Conservation (phyloP, 2,113 vertebrate species). For the Verasper variegatus region DNA sequence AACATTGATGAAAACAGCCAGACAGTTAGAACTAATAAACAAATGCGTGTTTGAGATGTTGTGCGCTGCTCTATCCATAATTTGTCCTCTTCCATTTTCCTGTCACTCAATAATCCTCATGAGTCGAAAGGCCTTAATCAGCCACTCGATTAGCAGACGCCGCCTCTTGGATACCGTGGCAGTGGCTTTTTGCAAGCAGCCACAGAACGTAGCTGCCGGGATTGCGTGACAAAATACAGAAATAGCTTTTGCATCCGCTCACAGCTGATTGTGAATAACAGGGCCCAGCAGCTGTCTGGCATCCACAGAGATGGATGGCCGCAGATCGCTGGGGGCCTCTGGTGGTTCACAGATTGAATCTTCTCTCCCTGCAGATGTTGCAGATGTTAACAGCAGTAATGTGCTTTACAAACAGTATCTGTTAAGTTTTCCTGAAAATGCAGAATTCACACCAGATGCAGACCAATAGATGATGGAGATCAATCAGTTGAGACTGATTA, state of each 20-base stretch:
- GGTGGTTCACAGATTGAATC: conserved; percentile 33
- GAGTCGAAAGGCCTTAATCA: conserved; percentile 53
- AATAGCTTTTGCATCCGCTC: conserved; percentile 53
- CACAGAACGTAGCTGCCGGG: conserved; percentile 37
- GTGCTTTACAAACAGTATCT: conserved; percentile 10
- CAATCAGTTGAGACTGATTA: too few relatives aligned
- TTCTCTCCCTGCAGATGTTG: neutral
- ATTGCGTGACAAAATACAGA: conserved; percentile 62
- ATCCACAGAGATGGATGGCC: neutral
- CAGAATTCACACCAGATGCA: neutral
- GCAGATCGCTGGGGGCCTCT: conserved; percentile 57
- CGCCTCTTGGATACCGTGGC: conserved; percentile 17
- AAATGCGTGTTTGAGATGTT: neutral
- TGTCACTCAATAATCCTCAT: conserved; percentile 38
- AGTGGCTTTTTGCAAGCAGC: conserved; percentile 26
- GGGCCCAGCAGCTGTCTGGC: conserved; percentile 30
- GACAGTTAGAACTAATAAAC: neutral
- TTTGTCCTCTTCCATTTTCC: conserved; percentile 20
- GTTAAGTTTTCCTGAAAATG: neutral
- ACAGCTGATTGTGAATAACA: conserved; percentile 55
- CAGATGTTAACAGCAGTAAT: conserved; percentile 4
- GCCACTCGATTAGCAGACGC: neutral
- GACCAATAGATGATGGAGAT: neutral
- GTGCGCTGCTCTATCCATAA: neutral
- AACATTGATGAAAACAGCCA: neutral